Evolutionary conservation across 2,797 vertebrate species (phyloP).

Genomic region (Allenopithecus nigroviridis): DNA sequence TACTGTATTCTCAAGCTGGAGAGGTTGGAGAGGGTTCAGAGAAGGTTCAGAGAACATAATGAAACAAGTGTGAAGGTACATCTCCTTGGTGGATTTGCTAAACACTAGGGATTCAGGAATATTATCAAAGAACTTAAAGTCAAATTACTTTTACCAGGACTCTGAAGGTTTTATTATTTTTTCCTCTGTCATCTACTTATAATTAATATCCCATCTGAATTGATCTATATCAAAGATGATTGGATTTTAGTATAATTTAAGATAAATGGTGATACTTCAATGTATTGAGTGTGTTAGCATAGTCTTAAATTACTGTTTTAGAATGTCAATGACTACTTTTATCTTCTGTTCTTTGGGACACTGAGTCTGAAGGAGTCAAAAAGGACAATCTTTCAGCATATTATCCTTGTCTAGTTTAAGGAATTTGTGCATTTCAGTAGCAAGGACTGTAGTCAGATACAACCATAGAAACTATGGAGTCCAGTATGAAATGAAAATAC

Average conservation of each 20-base stretch:
- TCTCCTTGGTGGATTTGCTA: not conserved
- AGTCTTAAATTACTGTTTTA: not conserved
- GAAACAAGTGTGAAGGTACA: not conserved
- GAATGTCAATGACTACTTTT: not conserved
- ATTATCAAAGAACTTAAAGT: not conserved
- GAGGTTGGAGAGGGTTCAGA: not conserved
- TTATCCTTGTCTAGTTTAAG: not conserved
- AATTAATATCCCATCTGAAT: slow-evolving; percentile 46
- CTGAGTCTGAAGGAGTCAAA: not conserved
- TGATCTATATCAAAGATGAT: slow-evolving; percentile 23
- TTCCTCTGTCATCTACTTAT: not conserved
- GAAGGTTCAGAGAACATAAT: not conserved
- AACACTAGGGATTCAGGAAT: not conserved
- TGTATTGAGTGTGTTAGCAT: not conserved
- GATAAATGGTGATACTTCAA: slow-evolving; percentile 8
- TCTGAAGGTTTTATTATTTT: slow-evolving; percentile 30
- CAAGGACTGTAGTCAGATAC: not conserved
- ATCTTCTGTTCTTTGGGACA: not conserved
- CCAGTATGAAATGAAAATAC: not conserved
- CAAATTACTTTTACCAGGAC: slow-evolving; percentile 24
- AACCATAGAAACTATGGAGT: not conserved
- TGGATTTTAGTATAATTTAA: slow-evolving; percentile 47
- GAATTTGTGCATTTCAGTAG: not conserved
- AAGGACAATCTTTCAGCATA: not conserved
- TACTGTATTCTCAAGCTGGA: not conserved